Evolutionary conservation across 1,140 invertebrate species (phyloP).

Genomic region (Trichoplusia ni): DNA sequence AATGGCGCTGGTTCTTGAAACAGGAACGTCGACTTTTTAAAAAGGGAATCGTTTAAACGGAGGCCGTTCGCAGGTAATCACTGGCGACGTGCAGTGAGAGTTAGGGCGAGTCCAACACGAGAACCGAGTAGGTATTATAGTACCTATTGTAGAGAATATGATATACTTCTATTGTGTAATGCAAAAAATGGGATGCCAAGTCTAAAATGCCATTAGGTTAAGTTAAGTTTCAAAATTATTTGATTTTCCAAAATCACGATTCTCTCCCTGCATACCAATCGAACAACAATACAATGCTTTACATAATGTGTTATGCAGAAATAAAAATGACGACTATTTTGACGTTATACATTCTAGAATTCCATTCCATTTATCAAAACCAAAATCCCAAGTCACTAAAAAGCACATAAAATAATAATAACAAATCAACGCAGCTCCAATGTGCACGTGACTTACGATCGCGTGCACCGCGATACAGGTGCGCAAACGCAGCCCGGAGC

Average conservation of each 20-base stretch:
- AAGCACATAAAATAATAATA: background rate
- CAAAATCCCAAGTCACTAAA: background rate
- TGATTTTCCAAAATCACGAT: no score
- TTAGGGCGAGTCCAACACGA: slow-evolving; percentile 48
- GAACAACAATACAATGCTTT: no score
- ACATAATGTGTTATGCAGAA: no score
- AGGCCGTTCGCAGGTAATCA: slow-evolving; percentile 78
- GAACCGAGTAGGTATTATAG: background rate
- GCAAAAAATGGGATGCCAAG: no score
- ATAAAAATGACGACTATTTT: no score
- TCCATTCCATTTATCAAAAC: no score
- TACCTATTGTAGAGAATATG: no score
- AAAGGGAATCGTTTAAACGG: slow-evolving; percentile 77
- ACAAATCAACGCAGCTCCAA: background rate
- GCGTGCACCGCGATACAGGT: slow-evolving; percentile 72
- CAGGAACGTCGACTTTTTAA: slow-evolving; percentile 74
- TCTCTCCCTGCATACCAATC: no score
- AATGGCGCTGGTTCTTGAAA: slow-evolving; percentile 74
- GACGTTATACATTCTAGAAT: no score
- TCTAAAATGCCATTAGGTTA: no score
- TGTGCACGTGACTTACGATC: slow-evolving; percentile 54
- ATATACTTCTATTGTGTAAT: no score
- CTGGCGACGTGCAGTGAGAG: slow-evolving; percentile 61
- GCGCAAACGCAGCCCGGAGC: slow-evolving; percentile 64
- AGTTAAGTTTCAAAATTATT: no score